Conservation (phyloP, 1,140 invertebrate genomes). For the Neodiprion virginianus region DNA sequence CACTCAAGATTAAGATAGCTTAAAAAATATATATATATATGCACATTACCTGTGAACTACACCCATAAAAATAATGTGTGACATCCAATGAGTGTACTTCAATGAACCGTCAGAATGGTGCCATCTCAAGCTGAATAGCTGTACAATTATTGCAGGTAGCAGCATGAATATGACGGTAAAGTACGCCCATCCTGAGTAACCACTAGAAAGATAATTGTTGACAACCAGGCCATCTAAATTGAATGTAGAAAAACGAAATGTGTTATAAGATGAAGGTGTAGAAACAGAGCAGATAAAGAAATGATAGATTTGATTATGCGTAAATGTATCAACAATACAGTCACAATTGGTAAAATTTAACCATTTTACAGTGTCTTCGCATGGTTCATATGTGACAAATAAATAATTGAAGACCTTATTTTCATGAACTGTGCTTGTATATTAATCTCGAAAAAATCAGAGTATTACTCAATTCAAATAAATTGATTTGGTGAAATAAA, state of each 20-base stretch:
- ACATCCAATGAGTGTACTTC: constrained; percentile 46
- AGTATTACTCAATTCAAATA: too few relatives aligned
- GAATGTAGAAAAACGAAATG: constrained; percentile 29
- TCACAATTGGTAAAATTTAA: not conserved
- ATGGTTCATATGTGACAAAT: too few relatives aligned
- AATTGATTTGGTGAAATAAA: too few relatives aligned
- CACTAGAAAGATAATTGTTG: constrained; percentile 53
- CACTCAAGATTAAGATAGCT: constrained; percentile 7
- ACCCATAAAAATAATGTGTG: constrained; percentile 54
- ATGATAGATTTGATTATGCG: too few relatives aligned
- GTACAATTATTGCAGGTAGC: constrained; percentile 54
- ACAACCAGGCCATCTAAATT: constrained; percentile 54
- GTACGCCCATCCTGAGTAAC: constrained; percentile 53
- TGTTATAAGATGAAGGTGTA: not conserved
- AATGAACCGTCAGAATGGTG: constrained; percentile 50
- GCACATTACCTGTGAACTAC: constrained; percentile 54
- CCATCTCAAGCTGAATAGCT: constrained; percentile 60
- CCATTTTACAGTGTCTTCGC: too few relatives aligned
- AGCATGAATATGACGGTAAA: constrained; percentile 53
- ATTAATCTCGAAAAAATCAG: too few relatives aligned
- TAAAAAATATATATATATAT: constrained; percentile 8
- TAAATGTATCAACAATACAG: too few relatives aligned
- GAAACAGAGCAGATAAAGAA: not conserved
- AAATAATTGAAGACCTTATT: too few relatives aligned
- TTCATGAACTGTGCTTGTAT: too few relatives aligned